A percentile compares a stretch with the other conserved stretches of the same genome.
These are phyloP conservation scores for Philotrypesis tridentata DNA, from an alignment of 1,140 invertebrate genomes.

Conservation along the genomic window DNA sequence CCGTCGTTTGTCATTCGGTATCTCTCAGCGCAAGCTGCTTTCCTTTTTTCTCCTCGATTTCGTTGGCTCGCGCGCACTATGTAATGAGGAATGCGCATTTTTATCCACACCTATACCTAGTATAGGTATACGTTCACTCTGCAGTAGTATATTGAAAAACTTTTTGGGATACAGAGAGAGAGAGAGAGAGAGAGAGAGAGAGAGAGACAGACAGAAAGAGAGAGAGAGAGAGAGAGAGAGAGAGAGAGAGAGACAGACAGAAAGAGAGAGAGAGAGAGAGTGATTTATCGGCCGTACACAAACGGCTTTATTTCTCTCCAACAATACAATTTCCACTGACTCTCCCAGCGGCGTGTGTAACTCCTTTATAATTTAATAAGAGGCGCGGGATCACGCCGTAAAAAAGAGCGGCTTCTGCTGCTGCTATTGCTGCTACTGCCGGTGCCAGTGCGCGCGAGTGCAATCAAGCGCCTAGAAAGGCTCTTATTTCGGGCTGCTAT, in stretches of 20 bases:
- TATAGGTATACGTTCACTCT: neutral
- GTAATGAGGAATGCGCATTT: neutral
- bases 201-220: too few relatives aligned
- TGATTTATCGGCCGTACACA: neutral
- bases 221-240: too few relatives aligned
- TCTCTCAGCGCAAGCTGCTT: neutral
- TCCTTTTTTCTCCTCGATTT: neutral
- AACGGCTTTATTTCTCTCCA: neutral
- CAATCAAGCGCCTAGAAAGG: conserved; percentile 36
- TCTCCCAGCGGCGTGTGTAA: neutral
- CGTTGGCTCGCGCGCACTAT: neutral
- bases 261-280: neutral
- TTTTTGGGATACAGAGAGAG: too few relatives aligned
- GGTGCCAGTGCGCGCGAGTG: neutral
- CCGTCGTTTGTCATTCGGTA: neutral
- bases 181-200: too few relatives aligned
- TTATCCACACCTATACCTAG: neutral
- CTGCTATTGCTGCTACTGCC: too few relatives aligned
- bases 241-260: too few relatives aligned
- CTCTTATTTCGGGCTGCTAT: conserved; percentile 34
- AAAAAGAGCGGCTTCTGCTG: conserved; percentile 10
- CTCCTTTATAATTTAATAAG: conserved; percentile 25
- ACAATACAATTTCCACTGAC: neutral
- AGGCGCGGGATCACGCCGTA: conserved; percentile 18
- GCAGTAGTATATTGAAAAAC: neutral